Evolutionary conservation across 2,888 invertebrate genomes (phyloP), one percentile per base, ranked within the genome.

Genomic region (Cyaniris semiargus): DNA sequence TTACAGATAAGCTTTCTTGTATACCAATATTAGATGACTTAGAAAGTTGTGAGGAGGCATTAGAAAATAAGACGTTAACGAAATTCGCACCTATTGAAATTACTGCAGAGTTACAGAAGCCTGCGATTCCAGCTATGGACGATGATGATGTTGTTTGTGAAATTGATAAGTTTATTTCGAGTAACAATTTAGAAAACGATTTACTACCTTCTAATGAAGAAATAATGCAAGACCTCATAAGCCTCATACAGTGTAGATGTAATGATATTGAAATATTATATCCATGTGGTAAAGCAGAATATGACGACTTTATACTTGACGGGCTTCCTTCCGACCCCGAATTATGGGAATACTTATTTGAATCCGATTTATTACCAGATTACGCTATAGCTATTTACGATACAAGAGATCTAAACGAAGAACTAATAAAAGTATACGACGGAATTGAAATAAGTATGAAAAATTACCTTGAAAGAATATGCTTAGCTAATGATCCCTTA

Each of bases 221-320:
- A 82, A 78, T 94, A 77, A 86, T 91, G 79, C 86, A 88, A 78
- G 89, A 92, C 84, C 83, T 95, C 27, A 82, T 84, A 10, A 87
- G 84, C 58, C 82, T 85, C 10, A 86, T 95, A 76, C 66, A 66
- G 21, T 66, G 66, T 15, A 66, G 15, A 66, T 66, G 66, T 66
- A 27, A 66, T 27, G 66, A 66, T 66, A 15, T 27, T 27, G 27
- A 66, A 31, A 66, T 18, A 18, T 15, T 18, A 18, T 15, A 66
- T 27, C 18, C 66, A 66, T 66, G 66, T 27, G 66, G 76, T 77
- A 84, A 87, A 44, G 79, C 85, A 72, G 81, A 79, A 48, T 93
- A 92, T 83, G 94, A 94, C 27, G 95, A 95, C 81, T 96, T 95
- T 92, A 93, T 96, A 79, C 87, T 96, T 76, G 96, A 96, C 83